These are phyloP conservation scores for Leucania comma DNA, from an alignment of 2,888 invertebrate species.

Conservation along the genomic window DNA sequence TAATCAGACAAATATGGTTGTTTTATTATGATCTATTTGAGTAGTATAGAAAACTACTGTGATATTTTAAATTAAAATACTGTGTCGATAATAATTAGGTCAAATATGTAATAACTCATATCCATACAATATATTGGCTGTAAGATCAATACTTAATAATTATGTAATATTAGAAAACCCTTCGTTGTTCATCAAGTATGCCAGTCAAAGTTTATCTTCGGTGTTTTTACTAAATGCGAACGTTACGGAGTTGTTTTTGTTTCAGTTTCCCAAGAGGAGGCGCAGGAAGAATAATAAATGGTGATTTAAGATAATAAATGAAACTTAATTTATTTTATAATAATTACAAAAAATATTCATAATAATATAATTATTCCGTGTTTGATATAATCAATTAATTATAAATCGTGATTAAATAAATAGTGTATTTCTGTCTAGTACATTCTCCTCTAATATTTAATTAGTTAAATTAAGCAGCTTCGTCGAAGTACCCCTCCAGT, in stretches of 20 bases:
- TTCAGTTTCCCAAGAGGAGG: constrained; percentile 84
- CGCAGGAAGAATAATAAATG: constrained; percentile 65
- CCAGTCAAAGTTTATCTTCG: constrained; percentile 50
- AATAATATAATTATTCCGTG: constrained; percentile 38
- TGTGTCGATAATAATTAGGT: neutral
- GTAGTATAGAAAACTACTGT: neutral
- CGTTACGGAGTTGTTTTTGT: constrained; percentile 71
- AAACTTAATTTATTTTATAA: constrained; percentile 27
- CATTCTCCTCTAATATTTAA: constrained; percentile 48
- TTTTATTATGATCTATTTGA: neutral
- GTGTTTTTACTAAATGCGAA: constrained; percentile 12
- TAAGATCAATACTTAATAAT: neutral
- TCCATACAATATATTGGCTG: neutral
- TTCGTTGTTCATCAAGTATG: neutral
- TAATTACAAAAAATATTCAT: constrained; percentile 33
- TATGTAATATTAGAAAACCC: neutral
- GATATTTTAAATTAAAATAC: neutral
- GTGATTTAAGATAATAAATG: constrained; percentile 5
- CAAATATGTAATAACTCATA: neutral
- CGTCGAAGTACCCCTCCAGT: constrained; percentile 98
- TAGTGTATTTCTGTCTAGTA: constrained; percentile 42
- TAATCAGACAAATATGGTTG: neutral
- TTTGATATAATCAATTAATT: constrained; percentile 38
- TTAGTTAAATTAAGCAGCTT: constrained; percentile 91
- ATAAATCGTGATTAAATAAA: constrained; percentile 57